Evolutionary conservation across 2,113 vertebrate genomes (phyloP), one percentile per base, ranked within the genome.

Genomic region (Muscicapa adusta): DNA sequence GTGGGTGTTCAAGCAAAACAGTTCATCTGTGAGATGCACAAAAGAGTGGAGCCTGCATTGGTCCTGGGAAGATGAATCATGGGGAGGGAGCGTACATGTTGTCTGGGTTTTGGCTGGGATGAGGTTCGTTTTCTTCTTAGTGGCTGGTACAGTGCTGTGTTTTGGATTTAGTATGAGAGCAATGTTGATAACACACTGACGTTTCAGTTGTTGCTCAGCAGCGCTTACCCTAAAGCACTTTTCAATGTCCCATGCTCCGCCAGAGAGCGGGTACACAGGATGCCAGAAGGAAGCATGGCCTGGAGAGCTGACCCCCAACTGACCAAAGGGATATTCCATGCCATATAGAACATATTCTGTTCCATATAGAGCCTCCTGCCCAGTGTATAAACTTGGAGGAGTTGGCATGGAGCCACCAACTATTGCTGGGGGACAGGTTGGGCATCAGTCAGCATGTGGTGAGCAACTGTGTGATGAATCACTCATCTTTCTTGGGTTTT

Each of bases 1-100:
- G 62, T 60, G 57, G 43, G 40, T 70, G 70, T 72, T 88, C 26
- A 88, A 85, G 80, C 20, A 90, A 91, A 90, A 91, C 54, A 42
- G 31, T 75, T 88, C 10, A 23, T 57, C 26, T 50, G 6, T 23
- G 51, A 77, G 23, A 62, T 7, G 14, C 18, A 72, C 57, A 23
- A 34, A 79, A 53, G 33, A 63, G 61, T 17, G 34, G 62, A 93
- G 67, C 66, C 31, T 85, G 54, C 47, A 80, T 43, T 1, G 5
- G 65, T 51, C 78, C 66, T 50, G 29, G 63, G 56, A 81, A 67
- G 54, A 73, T 34, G 54, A 92, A 79, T 88, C 54, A 65, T 3
- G 14, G 22, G 25, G 51, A 72, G 12, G 22, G 15, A 71, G 26
- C 0, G 0, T n/a, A 38, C 12, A 9, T 31, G 31, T 61, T 89